Base-by-base conservation (phyloP, 2,797 vertebrate genomes). In the Lophura swinhoii region DNA sequence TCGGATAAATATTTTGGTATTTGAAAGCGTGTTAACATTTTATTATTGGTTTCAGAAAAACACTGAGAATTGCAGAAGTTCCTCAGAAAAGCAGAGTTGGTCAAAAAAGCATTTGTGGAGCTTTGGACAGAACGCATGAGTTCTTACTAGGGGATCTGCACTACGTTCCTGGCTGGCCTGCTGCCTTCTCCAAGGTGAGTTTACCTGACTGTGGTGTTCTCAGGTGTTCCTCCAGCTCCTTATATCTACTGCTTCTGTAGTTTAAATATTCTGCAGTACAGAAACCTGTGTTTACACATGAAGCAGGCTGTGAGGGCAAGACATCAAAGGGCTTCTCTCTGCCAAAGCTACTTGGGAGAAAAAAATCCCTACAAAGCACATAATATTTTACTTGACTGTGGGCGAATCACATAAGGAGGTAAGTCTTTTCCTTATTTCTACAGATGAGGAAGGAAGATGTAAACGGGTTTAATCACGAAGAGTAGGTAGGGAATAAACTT, bases 101-200 rank as follows among this genome's bases (percentile, higher is more conserved):
- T 68, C 17, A 20, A 68, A 68, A 68, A 49, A n/a, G 23, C 44
- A 20, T 8, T 31, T 31, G 41, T 37, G 46, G 46, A 44, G 6
- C 3, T 1, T 28, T 7, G 21, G 55, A 24, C 24, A 22, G 55
- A 68, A 41, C 8, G 4, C 35, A 18, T 14, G 68, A 29, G 11
- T 6, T 9, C 2, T 9, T 11, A 3, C 13, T 0, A 4, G 0
- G 2, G 51, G 31, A 79, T 29, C 33, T 35, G 20, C 20, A 0
- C 39, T 7, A 33, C 3, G 0, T 48, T 58, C 48, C 31, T 33
- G 1, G 9, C 31, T 51, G 59, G 18, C 20, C 49, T 44, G 22
- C 43, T 58, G 4, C 51, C 37, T 56, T 51, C 76, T 29, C 6
- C 21, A 1, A 5, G 59, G 77, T 74, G 46, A 83, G 77, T 46